Evolutionary conservation across 2,888 invertebrate genomes (phyloP).

Genomic region (Clitarchus hookeri): DNA sequence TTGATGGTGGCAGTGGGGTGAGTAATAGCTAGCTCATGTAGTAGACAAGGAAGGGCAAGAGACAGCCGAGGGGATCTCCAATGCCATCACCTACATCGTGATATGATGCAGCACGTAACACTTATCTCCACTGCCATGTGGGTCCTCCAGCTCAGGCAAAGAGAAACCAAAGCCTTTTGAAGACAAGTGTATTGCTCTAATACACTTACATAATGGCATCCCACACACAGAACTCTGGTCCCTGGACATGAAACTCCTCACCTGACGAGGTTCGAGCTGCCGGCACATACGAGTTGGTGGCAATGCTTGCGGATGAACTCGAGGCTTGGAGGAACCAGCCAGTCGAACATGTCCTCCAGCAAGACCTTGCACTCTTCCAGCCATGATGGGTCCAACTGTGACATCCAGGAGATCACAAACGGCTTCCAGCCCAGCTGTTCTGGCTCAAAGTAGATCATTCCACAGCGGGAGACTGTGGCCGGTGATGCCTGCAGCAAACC

Average conservation of each 20-base stretch:
- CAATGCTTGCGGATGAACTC: constrained; percentile 75
- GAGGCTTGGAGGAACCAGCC: constrained; percentile 77
- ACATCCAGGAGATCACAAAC: constrained; percentile 81
- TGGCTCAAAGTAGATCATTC: constrained; percentile 91
- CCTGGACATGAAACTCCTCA: constrained; percentile 28
- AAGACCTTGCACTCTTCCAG: constrained; percentile 63
- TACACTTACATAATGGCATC: no score
- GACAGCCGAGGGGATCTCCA: no score
- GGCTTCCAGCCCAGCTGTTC: constrained; percentile 80
- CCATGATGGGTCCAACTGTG: constrained; percentile 67
- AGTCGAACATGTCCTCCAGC: constrained; percentile 68
- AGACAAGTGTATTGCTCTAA: no score
- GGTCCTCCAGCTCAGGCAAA: no score
- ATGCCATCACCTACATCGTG: no score
- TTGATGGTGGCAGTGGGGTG: no score
- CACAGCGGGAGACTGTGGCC: constrained; percentile 86
- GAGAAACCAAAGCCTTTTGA: no score
- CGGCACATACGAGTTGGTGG: constrained; percentile 66
- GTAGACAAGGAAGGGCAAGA: no score
- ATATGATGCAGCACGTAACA: no score
- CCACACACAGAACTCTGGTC: no score
- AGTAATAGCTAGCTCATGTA: no score
- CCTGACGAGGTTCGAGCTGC: constrained; percentile 65
- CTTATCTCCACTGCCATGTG: no score
- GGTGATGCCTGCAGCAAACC: constrained; percentile 65